Evolutionary conservation across 2,797 vertebrate species (phyloP), one percentile per base, ranked within the genome.

Genomic region (Phylloscopus collybita): DNA sequence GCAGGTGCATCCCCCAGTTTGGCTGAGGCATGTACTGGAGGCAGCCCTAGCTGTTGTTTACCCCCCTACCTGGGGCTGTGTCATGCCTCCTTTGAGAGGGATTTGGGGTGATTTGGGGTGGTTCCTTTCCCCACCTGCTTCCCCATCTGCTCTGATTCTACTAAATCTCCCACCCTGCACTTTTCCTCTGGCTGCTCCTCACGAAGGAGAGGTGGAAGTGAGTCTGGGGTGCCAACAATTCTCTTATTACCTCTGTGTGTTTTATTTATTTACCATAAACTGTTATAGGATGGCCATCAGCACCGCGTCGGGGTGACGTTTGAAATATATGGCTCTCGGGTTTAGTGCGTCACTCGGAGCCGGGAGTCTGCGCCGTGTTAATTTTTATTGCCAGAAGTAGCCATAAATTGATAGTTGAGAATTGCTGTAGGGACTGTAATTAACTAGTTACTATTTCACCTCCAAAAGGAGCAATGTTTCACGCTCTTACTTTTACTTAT

Each of bases 381-480:
- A 97, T 95, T 96, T 98, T 98, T 97, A 97, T 97, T 97, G 96
- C 97, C 92, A 91, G 96, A 96, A 97, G 96, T 94, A 96, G 96
- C 96, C 93, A 90, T 88, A 92, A 97, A 98, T 97, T 97, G 97
- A 97, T 98, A 97, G 97, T 85, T 94, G 40, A 92, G 96, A 97
- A 97, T 96, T 42, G 92, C 97, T 67, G 36, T 96, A 93, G 96
- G 96, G 97, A 87, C 95, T 97, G 97, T 98, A 97, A 98, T 97
- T 97, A 98, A 97, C 97, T 96, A 97, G 97, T 97, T 98, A 97
- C 95, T 97, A 93, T 98, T 98, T 98, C 97, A 96, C 96, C 97
- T 98, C 96, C 95, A 97, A 97, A 97, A 98, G 97, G 97, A 97
- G 97, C 96, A 95, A 97, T 97, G 96, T 88, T 98, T 98, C 97